Conservation (phyloP, 2,113 vertebrate species). For the Corythoichthys intestinalis region DNA sequence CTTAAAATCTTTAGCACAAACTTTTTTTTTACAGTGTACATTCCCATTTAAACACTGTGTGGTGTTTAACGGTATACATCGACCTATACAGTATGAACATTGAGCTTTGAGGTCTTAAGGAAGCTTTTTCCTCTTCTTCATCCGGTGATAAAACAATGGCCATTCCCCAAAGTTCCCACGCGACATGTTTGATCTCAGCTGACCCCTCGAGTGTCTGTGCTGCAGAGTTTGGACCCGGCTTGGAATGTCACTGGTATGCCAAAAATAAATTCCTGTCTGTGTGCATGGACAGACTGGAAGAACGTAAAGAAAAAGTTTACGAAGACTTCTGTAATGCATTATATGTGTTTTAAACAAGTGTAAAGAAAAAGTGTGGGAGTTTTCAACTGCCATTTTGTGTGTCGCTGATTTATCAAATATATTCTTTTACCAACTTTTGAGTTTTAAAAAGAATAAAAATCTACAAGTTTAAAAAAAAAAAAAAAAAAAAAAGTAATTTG, state of each 20-base stretch:
- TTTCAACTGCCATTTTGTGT: neutral
- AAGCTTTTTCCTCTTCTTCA: neutral
- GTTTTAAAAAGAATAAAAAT: neutral
- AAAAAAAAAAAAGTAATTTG: too few species aligned
- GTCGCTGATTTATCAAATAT: neutral
- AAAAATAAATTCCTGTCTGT: slow-evolving; percentile 23
- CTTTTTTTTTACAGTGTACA: neutral
- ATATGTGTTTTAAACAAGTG: neutral
- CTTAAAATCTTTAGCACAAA: too few species aligned
- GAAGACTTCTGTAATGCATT: neutral
- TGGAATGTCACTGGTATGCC: slow-evolving; percentile 16
- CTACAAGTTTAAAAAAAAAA: too few species aligned
- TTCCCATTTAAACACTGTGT: neutral
- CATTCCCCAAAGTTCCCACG: slow-evolving; percentile 9
- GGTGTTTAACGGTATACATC: neutral
- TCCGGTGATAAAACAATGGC: neutral
- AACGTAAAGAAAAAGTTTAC: neutral
- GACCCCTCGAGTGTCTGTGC: slow-evolving; percentile 7
- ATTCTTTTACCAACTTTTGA: neutral
- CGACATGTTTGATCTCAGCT: neutral
- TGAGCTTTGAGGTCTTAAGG: neutral
- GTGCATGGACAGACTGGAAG: slow-evolving; percentile 1
- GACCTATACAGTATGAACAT: neutral
- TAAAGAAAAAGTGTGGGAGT: neutral
- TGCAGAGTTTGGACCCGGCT: slow-evolving; percentile 1